Evolutionary conservation across 2,888 invertebrate genomes (phyloP).

Genomic region (Gisinianus flammeolus): DNA sequence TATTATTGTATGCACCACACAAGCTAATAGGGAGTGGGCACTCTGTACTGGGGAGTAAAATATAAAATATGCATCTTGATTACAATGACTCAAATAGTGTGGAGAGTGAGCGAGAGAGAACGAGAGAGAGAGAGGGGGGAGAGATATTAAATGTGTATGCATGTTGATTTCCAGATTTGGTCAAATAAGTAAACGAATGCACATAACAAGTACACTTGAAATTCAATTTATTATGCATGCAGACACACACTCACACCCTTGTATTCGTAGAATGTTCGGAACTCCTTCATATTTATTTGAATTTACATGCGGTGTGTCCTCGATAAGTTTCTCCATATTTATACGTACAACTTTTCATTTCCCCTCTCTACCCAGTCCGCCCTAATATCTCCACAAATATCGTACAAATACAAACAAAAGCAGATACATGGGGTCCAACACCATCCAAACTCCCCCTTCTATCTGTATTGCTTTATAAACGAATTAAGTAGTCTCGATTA

Average conservation of each 20-base stretch:
- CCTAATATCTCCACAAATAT: no score
- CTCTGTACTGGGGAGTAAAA: no score
- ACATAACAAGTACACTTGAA: background rate
- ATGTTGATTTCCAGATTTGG: background rate
- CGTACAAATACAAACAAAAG: no score
- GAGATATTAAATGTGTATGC: background rate
- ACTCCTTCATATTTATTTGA: no score
- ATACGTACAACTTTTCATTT: no score
- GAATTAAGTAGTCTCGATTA: constrained; percentile 1
- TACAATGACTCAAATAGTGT: no score
- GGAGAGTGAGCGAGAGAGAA: background rate
- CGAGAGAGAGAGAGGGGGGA: background rate
- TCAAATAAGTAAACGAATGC: background rate
- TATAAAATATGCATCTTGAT: no score
- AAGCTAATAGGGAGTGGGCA: background rate
- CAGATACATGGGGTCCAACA: no score
- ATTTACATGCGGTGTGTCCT: constrained; percentile 10
- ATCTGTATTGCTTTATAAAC: constrained; percentile 8
- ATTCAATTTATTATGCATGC: background rate
- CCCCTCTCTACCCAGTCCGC: no score
- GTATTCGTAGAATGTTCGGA: no score
- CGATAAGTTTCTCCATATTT: background rate
- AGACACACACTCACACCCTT: background rate
- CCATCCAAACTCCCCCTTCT: background rate
- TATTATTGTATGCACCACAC: background rate